These are phyloP conservation scores for Prenolepis imparis DNA, from an alignment of 2,888 invertebrate genomes.

Conservation along the genomic window DNA sequence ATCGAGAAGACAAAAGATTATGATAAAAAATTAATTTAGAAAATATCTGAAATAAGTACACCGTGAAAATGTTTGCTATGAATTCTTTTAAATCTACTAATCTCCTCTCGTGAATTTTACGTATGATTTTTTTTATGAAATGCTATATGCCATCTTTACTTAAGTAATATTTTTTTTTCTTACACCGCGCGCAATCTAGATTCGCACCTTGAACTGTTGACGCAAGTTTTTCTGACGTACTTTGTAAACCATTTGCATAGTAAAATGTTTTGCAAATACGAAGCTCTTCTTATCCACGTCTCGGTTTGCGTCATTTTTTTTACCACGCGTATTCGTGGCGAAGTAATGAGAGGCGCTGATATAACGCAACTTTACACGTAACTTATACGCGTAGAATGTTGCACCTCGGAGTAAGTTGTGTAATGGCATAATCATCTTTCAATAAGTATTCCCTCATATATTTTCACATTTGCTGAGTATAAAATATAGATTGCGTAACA, in stretches of 20 bases:
- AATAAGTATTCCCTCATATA: constrained; percentile 53
- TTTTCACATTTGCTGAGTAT: constrained; percentile 40
- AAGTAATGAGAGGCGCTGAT: constrained; percentile 27
- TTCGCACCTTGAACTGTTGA: not conserved
- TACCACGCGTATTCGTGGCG: constrained; percentile 22
- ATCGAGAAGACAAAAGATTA: not conserved
- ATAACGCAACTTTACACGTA: constrained; percentile 52
- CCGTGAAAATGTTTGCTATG: not conserved
- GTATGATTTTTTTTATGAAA: not conserved
- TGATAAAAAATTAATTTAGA: not conserved
- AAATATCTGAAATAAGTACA: not conserved
- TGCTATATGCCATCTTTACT: not conserved
- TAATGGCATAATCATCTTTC: constrained; percentile 58
- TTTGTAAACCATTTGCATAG: constrained; percentile 20
- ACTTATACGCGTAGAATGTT: constrained; percentile 37
- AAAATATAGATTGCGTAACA: constrained; percentile 4
- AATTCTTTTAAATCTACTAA: not conserved
- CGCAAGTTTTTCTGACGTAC: not conserved
- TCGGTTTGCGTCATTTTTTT: constrained; percentile 57
- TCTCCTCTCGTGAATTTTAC: not conserved
- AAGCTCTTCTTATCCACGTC: constrained; percentile 29
- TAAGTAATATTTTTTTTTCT: not conserved
- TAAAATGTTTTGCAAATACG: not conserved
- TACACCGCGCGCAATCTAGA: not conserved
- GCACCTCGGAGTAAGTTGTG: constrained; percentile 33